Percentiles rank a stretch among this genome's conserved stretches.
Evolutionary conservation across 2,888 invertebrate genomes (phyloP).

Genomic region (Pogonocherus hispidulus): DNA sequence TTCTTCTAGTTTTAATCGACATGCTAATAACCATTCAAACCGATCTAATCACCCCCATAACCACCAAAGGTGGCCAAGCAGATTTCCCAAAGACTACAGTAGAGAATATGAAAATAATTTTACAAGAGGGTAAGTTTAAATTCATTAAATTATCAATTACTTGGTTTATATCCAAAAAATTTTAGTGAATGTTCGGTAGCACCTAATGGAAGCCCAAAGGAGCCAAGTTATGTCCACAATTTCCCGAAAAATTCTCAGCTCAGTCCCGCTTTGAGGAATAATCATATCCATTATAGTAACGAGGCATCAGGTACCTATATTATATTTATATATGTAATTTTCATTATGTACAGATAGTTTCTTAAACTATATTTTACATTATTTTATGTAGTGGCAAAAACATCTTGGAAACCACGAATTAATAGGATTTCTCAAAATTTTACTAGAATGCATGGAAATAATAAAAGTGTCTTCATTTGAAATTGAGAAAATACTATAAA

Average conservation of each 20-base stretch:
- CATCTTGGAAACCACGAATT: too few species aligned
- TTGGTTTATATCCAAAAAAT: too few species aligned
- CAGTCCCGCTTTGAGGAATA: slow-evolving; percentile 64
- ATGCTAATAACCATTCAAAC: slow-evolving; percentile 64
- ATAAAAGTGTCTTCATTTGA: too few species aligned
- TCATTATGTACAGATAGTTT: not conserved
- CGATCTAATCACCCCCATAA: slow-evolving; percentile 64
- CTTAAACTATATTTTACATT: too few species aligned
- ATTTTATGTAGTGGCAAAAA: too few species aligned
- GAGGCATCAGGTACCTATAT: slow-evolving; percentile 62
- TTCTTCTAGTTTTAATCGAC: slow-evolving; percentile 65
- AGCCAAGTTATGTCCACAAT: slow-evolving; percentile 64
- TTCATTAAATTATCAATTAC: too few species aligned
- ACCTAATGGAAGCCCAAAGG: slow-evolving; percentile 66
- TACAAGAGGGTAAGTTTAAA: slow-evolving; percentile 63
- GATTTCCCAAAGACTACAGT: slow-evolving; percentile 67
- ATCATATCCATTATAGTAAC: slow-evolving; percentile 64
- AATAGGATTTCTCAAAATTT: too few species aligned
- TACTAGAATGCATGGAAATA: too few species aligned
- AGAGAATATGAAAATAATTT: slow-evolving; percentile 67
- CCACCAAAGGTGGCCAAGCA: slow-evolving; percentile 67
- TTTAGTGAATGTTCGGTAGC: slow-evolving; percentile 65
- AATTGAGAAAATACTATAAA: too few species aligned
- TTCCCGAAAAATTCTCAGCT: slow-evolving; percentile 67
- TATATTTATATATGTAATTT: not conserved